Percentiles rank a stretch among this genome's conserved stretches.
These are phyloP conservation scores for Tragopan temminckii DNA, from an alignment of 2,797 vertebrate species.

Conservation along the genomic window DNA sequence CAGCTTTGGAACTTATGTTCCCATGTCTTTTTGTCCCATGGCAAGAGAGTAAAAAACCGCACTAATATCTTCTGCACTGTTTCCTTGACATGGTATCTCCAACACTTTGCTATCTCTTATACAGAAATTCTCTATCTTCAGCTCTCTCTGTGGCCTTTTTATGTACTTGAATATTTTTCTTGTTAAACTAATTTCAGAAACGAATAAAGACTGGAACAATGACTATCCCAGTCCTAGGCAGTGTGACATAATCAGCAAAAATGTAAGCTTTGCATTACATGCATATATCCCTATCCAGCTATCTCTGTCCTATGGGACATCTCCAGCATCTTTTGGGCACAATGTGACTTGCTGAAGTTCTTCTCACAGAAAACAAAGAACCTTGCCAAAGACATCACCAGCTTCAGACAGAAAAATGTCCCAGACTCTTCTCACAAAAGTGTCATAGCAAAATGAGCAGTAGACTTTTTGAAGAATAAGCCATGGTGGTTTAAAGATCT, in stretches of 20 bases:
- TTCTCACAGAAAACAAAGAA: background rate
- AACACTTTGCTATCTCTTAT: background rate
- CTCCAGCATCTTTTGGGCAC: background rate
- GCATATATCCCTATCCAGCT: background rate
- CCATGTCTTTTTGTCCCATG: background rate
- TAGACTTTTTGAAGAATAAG: background rate
- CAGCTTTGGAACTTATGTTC: background rate
- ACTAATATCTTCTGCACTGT: background rate
- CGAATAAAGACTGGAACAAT: background rate
- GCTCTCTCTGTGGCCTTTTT: background rate
- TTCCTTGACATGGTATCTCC: background rate
- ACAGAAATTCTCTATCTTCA: background rate
- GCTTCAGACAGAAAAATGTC: background rate
- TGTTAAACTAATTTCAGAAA: background rate
- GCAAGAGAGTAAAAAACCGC: background rate
- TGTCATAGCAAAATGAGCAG: background rate
- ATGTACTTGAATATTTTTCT: background rate
- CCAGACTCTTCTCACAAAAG: background rate
- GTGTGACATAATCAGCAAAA: background rate
- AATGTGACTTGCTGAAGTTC: background rate
- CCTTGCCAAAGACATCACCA: background rate
- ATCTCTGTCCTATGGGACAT: background rate
- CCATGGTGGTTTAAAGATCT: background rate
- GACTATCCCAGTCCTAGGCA: background rate
- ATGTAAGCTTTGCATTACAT: background rate